Evolutionary conservation across 1,140 invertebrate genomes (phyloP).

Genomic region (Temnothorax longispinosus): DNA sequence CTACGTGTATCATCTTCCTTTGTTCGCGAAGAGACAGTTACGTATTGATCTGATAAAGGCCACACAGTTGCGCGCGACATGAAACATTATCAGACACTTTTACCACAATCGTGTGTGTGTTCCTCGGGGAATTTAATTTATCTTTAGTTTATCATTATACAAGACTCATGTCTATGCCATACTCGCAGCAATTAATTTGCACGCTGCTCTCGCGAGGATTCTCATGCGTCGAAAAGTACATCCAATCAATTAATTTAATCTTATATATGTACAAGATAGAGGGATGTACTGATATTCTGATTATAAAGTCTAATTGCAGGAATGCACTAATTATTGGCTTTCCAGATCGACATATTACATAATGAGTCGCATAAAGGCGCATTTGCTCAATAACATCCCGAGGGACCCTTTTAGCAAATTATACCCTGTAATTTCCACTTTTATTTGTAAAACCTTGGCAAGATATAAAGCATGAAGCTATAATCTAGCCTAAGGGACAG

Average conservation of each 20-base stretch:
- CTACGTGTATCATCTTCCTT: background rate
- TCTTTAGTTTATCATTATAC: conserved; percentile 26
- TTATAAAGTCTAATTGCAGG: conserved; percentile 23
- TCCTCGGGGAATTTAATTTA: background rate
- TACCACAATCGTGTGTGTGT: background rate
- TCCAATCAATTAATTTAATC: conserved; percentile 16
- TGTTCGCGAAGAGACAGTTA: background rate
- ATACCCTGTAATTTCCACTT: conserved; percentile 2
- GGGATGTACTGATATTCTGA: background rate
- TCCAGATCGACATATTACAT: background rate
- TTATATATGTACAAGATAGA: no score
- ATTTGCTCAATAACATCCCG: background rate
- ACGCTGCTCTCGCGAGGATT: background rate
- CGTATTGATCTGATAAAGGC: conserved; percentile 37
- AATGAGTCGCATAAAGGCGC: conserved; percentile 5
- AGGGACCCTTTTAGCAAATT: conserved; percentile 2
- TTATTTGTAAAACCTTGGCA: background rate
- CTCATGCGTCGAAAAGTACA: background rate
- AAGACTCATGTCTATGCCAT: background rate
- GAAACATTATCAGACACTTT: conserved; percentile 24
- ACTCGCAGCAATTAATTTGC: conserved; percentile 13
- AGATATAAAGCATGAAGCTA: background rate
- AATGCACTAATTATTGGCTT: conserved; percentile 12
- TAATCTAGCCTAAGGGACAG: background rate
- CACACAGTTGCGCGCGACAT: background rate